These are phyloP conservation scores for Panopea generosa DNA, from an alignment of 2,888 invertebrate species.

Conservation along the genomic window DNA sequence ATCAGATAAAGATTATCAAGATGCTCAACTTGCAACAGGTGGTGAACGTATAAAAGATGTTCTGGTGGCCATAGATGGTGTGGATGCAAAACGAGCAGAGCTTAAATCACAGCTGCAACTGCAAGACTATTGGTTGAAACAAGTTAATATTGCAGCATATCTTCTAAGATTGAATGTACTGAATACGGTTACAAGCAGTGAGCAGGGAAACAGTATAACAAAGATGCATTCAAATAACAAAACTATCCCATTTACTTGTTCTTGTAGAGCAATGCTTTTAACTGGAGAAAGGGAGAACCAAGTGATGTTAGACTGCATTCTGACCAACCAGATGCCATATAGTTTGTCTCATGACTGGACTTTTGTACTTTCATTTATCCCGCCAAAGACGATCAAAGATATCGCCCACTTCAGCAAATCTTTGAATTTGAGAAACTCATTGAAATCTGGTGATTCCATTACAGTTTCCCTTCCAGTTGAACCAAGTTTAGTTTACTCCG, in stretches of 20 bases:
- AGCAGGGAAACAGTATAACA: not conserved
- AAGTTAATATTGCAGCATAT: slow-evolving; percentile 39
- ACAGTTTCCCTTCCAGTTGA: not conserved
- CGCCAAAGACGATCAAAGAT: not conserved
- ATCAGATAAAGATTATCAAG: not conserved
- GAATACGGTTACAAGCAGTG: not conserved
- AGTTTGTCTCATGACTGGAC: slow-evolving; percentile 57
- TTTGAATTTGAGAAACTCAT: not conserved
- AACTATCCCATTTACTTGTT: not conserved
- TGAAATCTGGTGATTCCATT: not conserved
- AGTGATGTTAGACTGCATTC: slow-evolving; percentile 37
- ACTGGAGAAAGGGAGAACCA: slow-evolving; percentile 7
- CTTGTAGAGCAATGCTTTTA: too few species aligned
- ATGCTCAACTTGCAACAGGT: not conserved
- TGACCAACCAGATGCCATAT: slow-evolving; percentile 54
- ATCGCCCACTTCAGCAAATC: not conserved
- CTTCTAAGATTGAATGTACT: slow-evolving; percentile 12
- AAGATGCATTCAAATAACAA: not conserved
- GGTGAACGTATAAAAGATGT: slow-evolving; percentile 48
- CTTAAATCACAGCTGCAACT: slow-evolving; percentile 6
- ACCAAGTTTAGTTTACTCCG: not conserved
- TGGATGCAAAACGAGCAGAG: slow-evolving; percentile 29
- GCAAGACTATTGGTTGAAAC: slow-evolving; percentile 21
- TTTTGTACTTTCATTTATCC: slow-evolving; percentile 23
- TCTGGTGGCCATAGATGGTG: slow-evolving; percentile 37